A percentile compares a stretch with the other conserved stretches of the same genome.
Evolutionary conservation across 2,888 invertebrate genomes (phyloP).

Genomic region (Patella caerulea): DNA sequence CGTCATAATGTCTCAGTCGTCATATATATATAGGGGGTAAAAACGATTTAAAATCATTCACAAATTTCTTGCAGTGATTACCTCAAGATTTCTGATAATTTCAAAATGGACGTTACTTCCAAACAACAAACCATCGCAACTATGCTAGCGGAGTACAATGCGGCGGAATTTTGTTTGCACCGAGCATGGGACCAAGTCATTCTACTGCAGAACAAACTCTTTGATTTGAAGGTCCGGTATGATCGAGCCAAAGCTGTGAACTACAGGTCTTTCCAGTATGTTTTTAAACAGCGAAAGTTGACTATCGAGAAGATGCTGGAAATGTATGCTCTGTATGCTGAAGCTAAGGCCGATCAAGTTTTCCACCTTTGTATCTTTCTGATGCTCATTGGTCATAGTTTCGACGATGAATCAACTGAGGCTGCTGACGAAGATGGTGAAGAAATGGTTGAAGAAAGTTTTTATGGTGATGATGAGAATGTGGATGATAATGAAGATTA

Average conservation of each 20-base stretch:
- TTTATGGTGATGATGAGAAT: background rate
- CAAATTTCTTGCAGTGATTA: no score
- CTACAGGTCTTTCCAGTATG: background rate
- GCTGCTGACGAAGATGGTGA: background rate
- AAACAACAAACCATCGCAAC: background rate
- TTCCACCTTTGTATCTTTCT: background rate
- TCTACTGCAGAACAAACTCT: background rate
- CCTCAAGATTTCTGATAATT: no score
- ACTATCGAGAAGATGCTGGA: background rate
- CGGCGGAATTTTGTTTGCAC: background rate
- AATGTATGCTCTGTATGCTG: background rate
- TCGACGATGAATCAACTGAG: background rate
- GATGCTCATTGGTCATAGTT: background rate
- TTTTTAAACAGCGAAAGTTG: background rate
- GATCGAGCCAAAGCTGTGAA: background rate
- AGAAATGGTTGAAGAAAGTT: background rate
- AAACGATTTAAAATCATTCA: no score
- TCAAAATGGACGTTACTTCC: background rate
- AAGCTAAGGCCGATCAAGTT: background rate
- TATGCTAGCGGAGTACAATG: background rate
- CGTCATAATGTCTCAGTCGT: no score
- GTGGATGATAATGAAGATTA: background rate
- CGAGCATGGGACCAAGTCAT: slow-evolving; percentile 1
- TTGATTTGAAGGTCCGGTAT: background rate
- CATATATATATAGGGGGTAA: no score